A percentile compares a stretch with the other conserved stretches of the same genome.
phyloP scores from a whole-genome alignment of 2,888 invertebrate genomes.

The Lampropteryx suffumata region DNA sequence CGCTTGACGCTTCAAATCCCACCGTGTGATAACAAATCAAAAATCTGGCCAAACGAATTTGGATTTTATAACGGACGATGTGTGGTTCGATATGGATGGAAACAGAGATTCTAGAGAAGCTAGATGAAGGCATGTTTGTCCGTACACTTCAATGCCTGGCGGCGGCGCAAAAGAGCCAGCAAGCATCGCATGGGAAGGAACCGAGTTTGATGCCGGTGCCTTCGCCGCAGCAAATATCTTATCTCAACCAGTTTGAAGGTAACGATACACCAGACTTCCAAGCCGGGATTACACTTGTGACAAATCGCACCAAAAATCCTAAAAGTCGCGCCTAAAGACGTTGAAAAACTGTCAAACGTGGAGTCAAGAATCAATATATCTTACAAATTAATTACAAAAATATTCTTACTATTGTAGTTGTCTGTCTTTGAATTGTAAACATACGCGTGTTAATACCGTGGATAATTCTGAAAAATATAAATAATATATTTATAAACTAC shows the following conservation, averaged over 20 bases:
- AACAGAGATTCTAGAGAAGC: slow-evolving; percentile 77
- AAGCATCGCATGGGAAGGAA: slow-evolving; percentile 85
- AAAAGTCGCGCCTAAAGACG: too few species aligned
- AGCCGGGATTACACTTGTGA: slow-evolving; percentile 45
- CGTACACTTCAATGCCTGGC: slow-evolving; percentile 81
- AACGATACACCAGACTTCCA: slow-evolving; percentile 56
- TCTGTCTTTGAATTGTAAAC: too few species aligned
- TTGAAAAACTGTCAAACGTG: too few species aligned
- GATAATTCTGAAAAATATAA: too few species aligned
- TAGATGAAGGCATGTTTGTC: slow-evolving; percentile 81
- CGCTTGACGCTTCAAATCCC: slow-evolving; percentile 82
- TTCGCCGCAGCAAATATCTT: slow-evolving; percentile 97
- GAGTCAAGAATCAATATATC: too few species aligned
- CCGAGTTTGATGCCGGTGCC: slow-evolving; percentile 97
- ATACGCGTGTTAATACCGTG: too few species aligned
- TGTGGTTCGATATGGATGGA: slow-evolving; percentile 19
- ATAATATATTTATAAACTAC: not conserved
- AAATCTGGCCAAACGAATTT: slow-evolving; percentile 22
- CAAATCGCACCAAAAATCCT: slow-evolving; percentile 7
- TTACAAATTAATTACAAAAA: too few species aligned
- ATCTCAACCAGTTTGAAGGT: slow-evolving; percentile 96
- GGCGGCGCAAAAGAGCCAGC: slow-evolving; percentile 79
- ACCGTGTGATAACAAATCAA: slow-evolving; percentile 71
- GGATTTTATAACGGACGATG: slow-evolving; percentile 11
- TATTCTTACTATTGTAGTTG: too few species aligned